These are phyloP conservation scores for Andrena minutula DNA, from an alignment of 2,888 invertebrate species.

Conservation along the genomic window DNA sequence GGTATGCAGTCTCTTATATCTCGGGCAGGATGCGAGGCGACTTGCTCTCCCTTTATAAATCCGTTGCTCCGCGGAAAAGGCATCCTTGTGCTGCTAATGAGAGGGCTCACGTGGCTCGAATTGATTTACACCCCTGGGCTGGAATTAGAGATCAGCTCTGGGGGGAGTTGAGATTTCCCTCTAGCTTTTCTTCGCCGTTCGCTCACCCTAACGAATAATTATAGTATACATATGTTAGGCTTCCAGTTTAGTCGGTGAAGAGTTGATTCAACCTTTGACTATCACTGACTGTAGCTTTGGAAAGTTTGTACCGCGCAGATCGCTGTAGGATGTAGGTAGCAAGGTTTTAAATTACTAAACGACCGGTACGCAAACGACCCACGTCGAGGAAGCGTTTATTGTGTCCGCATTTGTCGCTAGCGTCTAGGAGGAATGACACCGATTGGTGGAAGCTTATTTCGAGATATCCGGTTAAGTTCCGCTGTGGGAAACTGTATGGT, in stretches of 20 bases:
- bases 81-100: conserved; percentile 38
- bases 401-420: conserved; percentile 42
- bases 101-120: conserved; percentile 6
- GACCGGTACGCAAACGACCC: no score
- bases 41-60: conserved; percentile 43
- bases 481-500: conserved; percentile 63
- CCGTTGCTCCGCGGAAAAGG: conserved; percentile 34
- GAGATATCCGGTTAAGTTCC: conserved; percentile 63
- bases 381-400: conserved; percentile 12
- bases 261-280: no score
- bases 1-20: conserved; percentile 32
- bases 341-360: no score
- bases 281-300: no score
- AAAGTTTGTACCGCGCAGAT: no score
- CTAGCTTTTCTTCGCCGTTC: background rate
- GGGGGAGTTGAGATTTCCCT: background rate
- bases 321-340: no score
- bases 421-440: conserved; percentile 25
- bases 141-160: conserved; percentile 18
- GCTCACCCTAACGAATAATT: background rate
- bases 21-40: conserved; percentile 49
- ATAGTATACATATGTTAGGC: no score
- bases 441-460: conserved; percentile 62
- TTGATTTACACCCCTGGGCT: conserved; percentile 28
- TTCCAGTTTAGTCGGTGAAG: no score